These are phyloP conservation scores for Puntigrus tetrazona DNA, from an alignment of 2,113 vertebrate genomes.

Conservation along the genomic window DNA sequence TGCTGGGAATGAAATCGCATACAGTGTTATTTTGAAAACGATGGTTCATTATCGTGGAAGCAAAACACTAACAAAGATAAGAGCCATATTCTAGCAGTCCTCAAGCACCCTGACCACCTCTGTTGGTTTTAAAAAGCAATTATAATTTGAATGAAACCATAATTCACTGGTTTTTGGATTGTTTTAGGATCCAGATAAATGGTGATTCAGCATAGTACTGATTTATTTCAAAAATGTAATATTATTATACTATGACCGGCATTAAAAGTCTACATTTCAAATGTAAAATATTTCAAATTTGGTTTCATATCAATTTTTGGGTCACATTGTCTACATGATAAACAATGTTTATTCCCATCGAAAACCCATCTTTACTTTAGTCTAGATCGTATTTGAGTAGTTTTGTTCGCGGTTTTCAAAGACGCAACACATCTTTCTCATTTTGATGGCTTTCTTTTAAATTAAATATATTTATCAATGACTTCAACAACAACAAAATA, in stretches of 20 bases:
- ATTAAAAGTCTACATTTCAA: no score
- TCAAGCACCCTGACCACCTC: not conserved
- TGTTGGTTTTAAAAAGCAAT: no score
- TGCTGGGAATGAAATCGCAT: not conserved
- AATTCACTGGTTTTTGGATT: not conserved
- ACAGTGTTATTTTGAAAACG: not conserved
- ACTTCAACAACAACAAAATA: not conserved
- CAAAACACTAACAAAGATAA: conserved; percentile 21
- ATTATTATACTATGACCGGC: no score
- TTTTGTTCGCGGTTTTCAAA: not conserved
- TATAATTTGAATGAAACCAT: no score
- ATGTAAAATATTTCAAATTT: no score
- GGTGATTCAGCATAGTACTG: not conserved
- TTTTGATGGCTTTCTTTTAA: not conserved
- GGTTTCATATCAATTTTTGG: no score
- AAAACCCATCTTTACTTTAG: not conserved
- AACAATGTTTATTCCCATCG: not conserved
- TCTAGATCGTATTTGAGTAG: not conserved
- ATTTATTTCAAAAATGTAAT: not conserved
- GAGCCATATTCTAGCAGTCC: not conserved
- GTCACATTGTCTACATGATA: not conserved
- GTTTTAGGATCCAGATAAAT: not conserved
- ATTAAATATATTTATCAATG: no score
- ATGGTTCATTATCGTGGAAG: not conserved
- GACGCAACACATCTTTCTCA: not conserved